A percentile compares a stretch with the other conserved stretches of the same genome.
Evolutionary conservation across 2,888 invertebrate species (phyloP).

Genomic region (Drosophila cracens): DNA sequence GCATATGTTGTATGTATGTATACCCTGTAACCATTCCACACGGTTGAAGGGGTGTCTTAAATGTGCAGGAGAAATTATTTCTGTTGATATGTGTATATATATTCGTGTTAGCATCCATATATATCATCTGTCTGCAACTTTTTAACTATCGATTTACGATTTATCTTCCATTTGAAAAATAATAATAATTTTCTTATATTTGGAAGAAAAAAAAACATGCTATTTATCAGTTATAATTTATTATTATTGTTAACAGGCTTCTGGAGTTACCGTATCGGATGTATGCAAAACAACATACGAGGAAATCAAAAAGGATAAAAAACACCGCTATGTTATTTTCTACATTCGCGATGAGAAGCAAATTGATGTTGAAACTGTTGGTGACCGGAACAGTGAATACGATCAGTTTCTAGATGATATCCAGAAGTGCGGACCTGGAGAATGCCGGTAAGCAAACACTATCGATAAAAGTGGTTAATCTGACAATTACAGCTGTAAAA

Average conservation of each 20-base stretch:
- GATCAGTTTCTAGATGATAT: conserved; percentile 97
- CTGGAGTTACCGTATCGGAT: conserved; percentile 98
- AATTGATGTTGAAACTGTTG: conserved; percentile 97
- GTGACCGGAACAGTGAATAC: conserved; percentile 95
- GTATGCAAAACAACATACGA: conserved; percentile 97
- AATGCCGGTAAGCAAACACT: conserved; percentile 90
- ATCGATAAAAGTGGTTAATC: not conserved
- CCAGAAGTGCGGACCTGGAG: conserved; percentile 95
- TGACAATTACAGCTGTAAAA: not conserved
- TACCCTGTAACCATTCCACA: not conserved
- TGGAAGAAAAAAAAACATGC: not conserved
- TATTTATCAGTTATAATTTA: not conserved
- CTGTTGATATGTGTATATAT: not conserved
- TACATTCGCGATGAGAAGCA: conserved; percentile 98
- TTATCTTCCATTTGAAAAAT: not conserved
- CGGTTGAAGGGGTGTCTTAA: not conserved
- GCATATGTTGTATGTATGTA: conserved; percentile 8
- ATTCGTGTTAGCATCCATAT: not conserved
- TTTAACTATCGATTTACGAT: not conserved
- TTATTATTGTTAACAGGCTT: conserved; percentile 89
- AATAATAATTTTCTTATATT: not conserved
- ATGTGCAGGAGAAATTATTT: not conserved
- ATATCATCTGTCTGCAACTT: not conserved
- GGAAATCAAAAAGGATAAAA: conserved; percentile 99
- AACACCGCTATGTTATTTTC: conserved; percentile 98